Conservation (phyloP, 2,113 vertebrate genomes). For the Tenrec ecaudatus region DNA sequence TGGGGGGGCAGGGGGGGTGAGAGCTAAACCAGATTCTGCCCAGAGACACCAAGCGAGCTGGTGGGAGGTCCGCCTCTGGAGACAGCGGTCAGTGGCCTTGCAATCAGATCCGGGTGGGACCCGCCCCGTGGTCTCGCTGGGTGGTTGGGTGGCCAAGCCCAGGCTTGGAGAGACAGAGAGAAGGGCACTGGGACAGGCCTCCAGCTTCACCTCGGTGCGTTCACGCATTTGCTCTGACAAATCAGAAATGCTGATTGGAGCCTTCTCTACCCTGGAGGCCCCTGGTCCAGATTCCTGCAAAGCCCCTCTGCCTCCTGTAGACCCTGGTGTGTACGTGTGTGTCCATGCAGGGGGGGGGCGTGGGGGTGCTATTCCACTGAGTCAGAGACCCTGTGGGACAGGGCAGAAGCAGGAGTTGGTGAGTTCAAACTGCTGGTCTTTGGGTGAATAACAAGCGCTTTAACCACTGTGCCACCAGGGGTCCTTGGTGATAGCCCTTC, state of each 20-base stretch:
- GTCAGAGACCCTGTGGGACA: not conserved
- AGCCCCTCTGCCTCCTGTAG: not conserved
- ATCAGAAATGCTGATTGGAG: not conserved
- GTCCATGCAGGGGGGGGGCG: not conserved
- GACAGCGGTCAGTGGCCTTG: not conserved
- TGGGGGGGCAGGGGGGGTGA: not conserved
- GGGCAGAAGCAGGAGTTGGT: not conserved
- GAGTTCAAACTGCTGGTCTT: not conserved
- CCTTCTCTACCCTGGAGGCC: not conserved
- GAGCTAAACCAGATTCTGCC: not conserved
- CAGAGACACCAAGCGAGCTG: not conserved
- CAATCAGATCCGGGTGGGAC: not conserved
- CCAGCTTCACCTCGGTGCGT: not conserved
- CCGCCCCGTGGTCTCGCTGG: not conserved
- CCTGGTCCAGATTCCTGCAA: not conserved
- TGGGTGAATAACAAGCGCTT: not conserved
- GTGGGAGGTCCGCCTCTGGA: constrained; percentile 20
- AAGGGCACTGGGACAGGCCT: not conserved
- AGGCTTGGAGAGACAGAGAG: not conserved
- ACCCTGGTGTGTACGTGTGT: rapidly evolving
- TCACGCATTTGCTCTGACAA: not conserved
- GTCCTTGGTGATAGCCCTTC: too few relatives aligned
- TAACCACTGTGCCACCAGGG: not conserved
- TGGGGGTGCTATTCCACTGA: too few relatives aligned
- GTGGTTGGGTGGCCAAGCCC: not conserved